Evolutionary conservation across 2,888 invertebrate species (phyloP).

Genomic region (Cylindroiulus punctatus): DNA sequence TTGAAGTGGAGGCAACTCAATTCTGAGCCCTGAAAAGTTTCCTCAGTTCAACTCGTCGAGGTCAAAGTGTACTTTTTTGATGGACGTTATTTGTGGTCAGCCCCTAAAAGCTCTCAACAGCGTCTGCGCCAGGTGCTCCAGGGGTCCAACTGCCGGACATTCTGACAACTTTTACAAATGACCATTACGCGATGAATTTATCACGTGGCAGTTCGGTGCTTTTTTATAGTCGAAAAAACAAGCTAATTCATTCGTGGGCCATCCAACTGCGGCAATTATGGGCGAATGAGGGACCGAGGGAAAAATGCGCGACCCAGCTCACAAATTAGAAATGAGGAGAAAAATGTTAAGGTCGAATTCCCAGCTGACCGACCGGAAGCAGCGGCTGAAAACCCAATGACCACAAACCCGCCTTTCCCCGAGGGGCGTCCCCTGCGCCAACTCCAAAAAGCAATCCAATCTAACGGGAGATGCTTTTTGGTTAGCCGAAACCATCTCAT

Average conservation of each 20-base stretch:
- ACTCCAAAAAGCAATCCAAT: constrained; percentile 29
- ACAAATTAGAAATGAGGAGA: constrained; percentile 35
- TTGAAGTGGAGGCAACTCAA: too few relatives aligned
- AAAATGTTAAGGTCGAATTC: constrained; percentile 29
- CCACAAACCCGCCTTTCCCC: not conserved
- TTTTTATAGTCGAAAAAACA: constrained; percentile 24
- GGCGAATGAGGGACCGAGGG: not conserved
- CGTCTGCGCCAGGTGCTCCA: not conserved
- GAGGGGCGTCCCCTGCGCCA: not conserved
- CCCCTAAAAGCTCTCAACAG: too few relatives aligned
- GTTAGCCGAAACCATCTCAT: constrained; percentile 37
- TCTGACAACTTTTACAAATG: constrained; percentile 36
- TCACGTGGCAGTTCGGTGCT: not conserved
- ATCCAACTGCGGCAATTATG: constrained; percentile 13
- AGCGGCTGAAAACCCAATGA: not conserved
- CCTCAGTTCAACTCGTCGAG: too few relatives aligned
- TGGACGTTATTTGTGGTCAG: too few relatives aligned
- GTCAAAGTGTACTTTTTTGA: too few relatives aligned
- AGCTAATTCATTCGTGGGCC: not conserved
- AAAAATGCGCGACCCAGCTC: constrained; percentile 7
- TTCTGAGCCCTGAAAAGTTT: too few relatives aligned
- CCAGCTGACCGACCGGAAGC: not conserved
- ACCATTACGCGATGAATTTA: constrained; percentile 35
- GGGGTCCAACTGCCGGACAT: not conserved
- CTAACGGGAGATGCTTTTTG: constrained; percentile 39